A percentile compares a stretch with the other conserved stretches of the same genome.
Conservation (phyloP, 1,140 invertebrate genomes). For the Brachionus koreanus region DNA sequence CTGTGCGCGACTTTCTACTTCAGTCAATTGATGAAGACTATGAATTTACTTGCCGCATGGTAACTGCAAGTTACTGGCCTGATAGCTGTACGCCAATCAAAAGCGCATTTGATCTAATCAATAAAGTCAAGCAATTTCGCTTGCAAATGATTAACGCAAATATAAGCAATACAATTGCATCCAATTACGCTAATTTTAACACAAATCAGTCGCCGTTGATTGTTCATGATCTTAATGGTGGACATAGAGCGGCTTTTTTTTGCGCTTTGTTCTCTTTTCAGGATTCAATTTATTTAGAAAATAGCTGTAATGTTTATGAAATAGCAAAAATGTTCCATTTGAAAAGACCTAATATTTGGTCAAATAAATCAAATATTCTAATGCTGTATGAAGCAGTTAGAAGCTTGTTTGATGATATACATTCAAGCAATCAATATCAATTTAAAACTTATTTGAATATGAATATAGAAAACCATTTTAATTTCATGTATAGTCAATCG, state of each 20-base stretch:
- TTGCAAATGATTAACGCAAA: conserved; percentile 8
- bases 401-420: background rate
- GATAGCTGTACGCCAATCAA: conserved; percentile 40
- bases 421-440: conserved; percentile 26
- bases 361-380: background rate
- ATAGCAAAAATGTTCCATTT: conserved; percentile 40
- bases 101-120: conserved; percentile 25
- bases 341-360: conserved; percentile 30
- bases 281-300: conserved; percentile 29
- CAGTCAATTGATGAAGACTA: conserved; percentile 37
- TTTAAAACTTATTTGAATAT: conserved; percentile 39
- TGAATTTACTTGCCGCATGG: background rate
- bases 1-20: conserved; percentile 3
- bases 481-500: conserved; percentile 12
- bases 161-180: background rate
- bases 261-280: conserved; percentile 39
- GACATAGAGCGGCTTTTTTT: conserved; percentile 22
- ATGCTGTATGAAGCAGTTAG: conserved; percentile 16
- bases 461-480: conserved; percentile 41
- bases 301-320: conserved; percentile 38
- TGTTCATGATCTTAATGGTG: conserved; percentile 35
- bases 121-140: conserved; percentile 20
- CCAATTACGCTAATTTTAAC: conserved; percentile 6
- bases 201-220: conserved; percentile 21
- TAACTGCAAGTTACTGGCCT: conserved; percentile 35